Evolutionary conservation across 2,113 vertebrate species (phyloP), one percentile per base, ranked within the genome.

Genomic region (Zosterops hypoxanthus): DNA sequence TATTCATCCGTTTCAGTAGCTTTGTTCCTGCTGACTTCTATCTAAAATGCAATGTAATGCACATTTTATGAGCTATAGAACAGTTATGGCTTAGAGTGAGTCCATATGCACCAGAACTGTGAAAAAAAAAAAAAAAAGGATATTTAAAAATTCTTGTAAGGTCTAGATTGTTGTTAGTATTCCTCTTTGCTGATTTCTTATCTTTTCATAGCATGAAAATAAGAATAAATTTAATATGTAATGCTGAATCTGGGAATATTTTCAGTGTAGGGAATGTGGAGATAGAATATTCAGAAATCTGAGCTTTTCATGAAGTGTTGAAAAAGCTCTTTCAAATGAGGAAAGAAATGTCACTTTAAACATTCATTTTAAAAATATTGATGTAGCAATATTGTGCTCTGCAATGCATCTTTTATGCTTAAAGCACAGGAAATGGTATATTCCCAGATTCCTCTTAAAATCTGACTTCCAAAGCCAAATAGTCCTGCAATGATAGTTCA

Each of bases 11-110:
- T 94, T 95, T 61, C 75, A 88, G 55, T 82, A 82, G 66, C 73
- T 92, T 95, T 94, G 41, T 92, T 93, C 88, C 91, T 85, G 81
- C 83, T 82, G 81, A 82, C 89, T 95, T 95, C 77, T 76, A n/a
- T 94, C 91, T 89, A 69, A 92, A 92, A 91, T 69, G 83, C 0
- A 0, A 82, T 0, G 1, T 65, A 97, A 84, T 89, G 73, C 84
- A 85, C 81, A 34, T 91, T 87, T 95, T 92, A 76, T 91, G 41
- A 94, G 78, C 77, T 82, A 22, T 79, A 79, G 83, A 46, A 82
- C 11, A 42, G 69, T 91, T 91, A 50, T 11, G 11, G 61, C 69
- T 94, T 82, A 64, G 60, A 92, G 56, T 60, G 34, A 81, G 86
- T 76, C 75, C 31, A 20, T 85, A 64, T 50, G 28, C 66, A 70